These are phyloP conservation scores for Sinelater perroti DNA, from an alignment of 2,888 invertebrate species.

Conservation along the genomic window DNA sequence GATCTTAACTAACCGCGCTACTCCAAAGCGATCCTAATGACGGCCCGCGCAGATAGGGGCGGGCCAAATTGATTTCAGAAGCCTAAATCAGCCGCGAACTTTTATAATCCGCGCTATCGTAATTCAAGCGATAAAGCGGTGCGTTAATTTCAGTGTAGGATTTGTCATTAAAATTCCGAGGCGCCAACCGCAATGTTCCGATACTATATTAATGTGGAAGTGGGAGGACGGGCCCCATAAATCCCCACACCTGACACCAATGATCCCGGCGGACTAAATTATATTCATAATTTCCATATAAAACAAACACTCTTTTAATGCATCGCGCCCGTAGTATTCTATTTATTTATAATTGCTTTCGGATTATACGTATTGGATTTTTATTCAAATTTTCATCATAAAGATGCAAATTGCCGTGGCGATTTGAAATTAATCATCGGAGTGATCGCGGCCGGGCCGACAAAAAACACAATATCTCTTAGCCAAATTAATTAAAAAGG, in stretches of 20 bases:
- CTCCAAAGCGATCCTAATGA: too few relatives aligned
- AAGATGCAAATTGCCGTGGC: too few relatives aligned
- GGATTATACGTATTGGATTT: slow-evolving; percentile 22
- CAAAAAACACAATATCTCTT: too few relatives aligned
- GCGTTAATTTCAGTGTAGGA: slow-evolving; percentile 38
- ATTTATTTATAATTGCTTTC: slow-evolving; percentile 23
- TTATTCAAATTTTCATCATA: slow-evolving; percentile 14
- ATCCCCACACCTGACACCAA: slow-evolving; percentile 54
- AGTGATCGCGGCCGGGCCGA: too few relatives aligned
- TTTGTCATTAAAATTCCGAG: slow-evolving; percentile 55
- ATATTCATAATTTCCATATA: slow-evolving; percentile 55
- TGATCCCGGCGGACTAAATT: slow-evolving; percentile 50
- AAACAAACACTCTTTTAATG: slow-evolving; percentile 39
- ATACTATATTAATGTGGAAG: slow-evolving; percentile 57
- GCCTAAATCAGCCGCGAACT: too few relatives aligned
- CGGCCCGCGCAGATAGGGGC: too few relatives aligned
- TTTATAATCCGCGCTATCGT: slow-evolving; percentile 13
- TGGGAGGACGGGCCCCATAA: slow-evolving; percentile 56
- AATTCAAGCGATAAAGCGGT: slow-evolving; percentile 15
- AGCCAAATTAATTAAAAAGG: too few relatives aligned
- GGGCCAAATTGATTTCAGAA: too few relatives aligned
- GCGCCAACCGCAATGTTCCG: slow-evolving; percentile 53
- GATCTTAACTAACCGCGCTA: too few relatives aligned
- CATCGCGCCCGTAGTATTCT: slow-evolving; percentile 14
- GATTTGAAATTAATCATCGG: too few relatives aligned